Base-by-base conservation (phyloP, 1,140 invertebrate genomes). In the Drosophila kanapiae region DNA sequence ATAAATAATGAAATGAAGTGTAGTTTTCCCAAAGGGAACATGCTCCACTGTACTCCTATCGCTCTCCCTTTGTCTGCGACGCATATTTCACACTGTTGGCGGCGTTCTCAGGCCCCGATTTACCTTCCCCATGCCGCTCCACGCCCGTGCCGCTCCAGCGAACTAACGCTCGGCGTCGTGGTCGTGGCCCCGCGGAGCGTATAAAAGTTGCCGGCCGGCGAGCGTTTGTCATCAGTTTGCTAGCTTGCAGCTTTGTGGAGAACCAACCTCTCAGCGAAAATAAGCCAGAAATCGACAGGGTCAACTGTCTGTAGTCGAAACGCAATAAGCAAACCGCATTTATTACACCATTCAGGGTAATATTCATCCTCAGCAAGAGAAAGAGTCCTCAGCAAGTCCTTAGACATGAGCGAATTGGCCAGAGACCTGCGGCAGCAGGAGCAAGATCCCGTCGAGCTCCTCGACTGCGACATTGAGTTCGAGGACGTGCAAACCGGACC, bases 171-270 rank as follows among this genome's bases (percentile, higher is more conserved):
- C 58, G 18, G 53, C 27, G 49, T n/a, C 53, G 49, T 35, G 49
- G 49, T 51, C n/a, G 49, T 23, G 16, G 16, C 11, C 35, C 13
- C 63, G 9, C 65, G 37, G 23, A 51, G 37, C 37, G 60, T 86
- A 86, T 86, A 86, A 87, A 86, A 82, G 76, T 51, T 87, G 82
- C 82, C 82, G 70, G 83, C 82, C 75, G 82, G 78, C 75, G 11
- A 82, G 42, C 49, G 51, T 47, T 33, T 72, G 47, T 54, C 70
- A 82, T 70, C 75, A 79, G 82, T 81, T 57, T 27, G 35, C 48
- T 48, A 62, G 63, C 67, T 70, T 42, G 40, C 49, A 38, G 57
- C 80, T 76, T 79, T 72, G 58, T 38, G 48, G 48, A 45, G 54
- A 23, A 23, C 13, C 18, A 33, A 57, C 40, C 10, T 51, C 38